phyloP scores from a whole-genome alignment of 1,140 invertebrate genomes.

The Aphis craccivora region DNA sequence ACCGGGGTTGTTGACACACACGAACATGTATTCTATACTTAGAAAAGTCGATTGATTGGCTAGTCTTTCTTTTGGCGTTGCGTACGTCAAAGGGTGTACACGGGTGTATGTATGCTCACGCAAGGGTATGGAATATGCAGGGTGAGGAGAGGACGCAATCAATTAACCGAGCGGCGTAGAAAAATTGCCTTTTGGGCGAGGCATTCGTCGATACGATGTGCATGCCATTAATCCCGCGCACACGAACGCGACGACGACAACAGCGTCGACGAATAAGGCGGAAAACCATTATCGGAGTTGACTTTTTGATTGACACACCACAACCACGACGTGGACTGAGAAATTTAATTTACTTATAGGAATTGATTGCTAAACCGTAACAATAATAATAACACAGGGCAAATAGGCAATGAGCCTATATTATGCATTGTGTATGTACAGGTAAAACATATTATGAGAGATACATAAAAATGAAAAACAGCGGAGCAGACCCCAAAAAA shows the following conservation, averaged over 20 bases:
- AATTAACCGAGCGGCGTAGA: background rate
- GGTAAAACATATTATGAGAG: too few species aligned
- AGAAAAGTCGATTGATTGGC: slow-evolving; percentile 8
- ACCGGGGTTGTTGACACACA: background rate
- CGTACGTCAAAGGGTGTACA: background rate
- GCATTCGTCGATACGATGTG: background rate
- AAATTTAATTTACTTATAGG: background rate
- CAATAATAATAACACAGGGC: too few species aligned
- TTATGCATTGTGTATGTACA: too few species aligned
- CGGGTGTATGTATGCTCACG: too few species aligned
- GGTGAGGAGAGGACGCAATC: background rate
- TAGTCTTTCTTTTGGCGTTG: background rate
- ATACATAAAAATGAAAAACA: too few species aligned
- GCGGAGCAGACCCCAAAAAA: too few species aligned
- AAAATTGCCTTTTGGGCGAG: slow-evolving; percentile 4
- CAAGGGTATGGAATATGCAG: background rate
- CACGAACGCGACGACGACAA: background rate
- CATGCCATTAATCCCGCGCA: background rate
- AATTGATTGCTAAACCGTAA: background rate
- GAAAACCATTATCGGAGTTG: slow-evolving; percentile 2
- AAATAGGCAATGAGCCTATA: background rate
- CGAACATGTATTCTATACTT: background rate
- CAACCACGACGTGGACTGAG: background rate
- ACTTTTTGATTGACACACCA: slow-evolving; percentile 2
- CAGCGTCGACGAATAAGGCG: background rate